These are phyloP conservation scores for Agrochola macilenta DNA, from an alignment of 2,888 invertebrate genomes.

Conservation along the genomic window DNA sequence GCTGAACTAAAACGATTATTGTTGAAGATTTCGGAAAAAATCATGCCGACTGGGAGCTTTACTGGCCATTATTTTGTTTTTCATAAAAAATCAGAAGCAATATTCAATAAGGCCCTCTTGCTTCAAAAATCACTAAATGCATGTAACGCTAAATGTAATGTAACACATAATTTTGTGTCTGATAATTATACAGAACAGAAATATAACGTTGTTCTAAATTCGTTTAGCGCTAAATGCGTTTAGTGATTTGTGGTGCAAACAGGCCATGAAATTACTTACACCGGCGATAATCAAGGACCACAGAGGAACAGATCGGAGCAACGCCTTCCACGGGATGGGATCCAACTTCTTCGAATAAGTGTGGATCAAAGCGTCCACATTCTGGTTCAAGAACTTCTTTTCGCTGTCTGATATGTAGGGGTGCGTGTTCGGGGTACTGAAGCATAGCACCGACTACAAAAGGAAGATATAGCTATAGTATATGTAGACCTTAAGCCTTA, in stretches of 20 bases:
- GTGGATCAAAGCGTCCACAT: slow-evolving; percentile 89
- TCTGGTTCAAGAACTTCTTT: slow-evolving; percentile 89
- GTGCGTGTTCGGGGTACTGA: slow-evolving; percentile 88
- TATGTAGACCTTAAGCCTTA: not conserved
- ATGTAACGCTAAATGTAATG: not conserved
- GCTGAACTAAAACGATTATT: no score
- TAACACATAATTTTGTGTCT: no score
- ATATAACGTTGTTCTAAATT: not conserved
- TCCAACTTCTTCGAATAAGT: slow-evolving; percentile 85
- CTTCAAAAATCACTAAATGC: not conserved
- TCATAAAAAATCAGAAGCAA: not conserved
- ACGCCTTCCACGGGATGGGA: slow-evolving; percentile 93
- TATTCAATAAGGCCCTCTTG: not conserved
- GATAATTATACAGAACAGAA: not conserved
- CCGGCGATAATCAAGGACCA: slow-evolving; percentile 94
- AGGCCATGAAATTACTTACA: slow-evolving; percentile 82
- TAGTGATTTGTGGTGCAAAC: not conserved
- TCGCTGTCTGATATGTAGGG: slow-evolving; percentile 90
- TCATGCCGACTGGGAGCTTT: no score
- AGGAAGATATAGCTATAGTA: not conserved
- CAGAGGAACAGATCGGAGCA: slow-evolving; percentile 92
- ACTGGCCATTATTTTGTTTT: not conserved
- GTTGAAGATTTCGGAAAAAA: no score
- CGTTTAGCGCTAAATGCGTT: not conserved
- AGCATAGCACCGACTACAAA: slow-evolving; percentile 85